phyloP scores from a whole-genome alignment of 2,797 vertebrate genomes.

The Ciconia nigra region DNA sequence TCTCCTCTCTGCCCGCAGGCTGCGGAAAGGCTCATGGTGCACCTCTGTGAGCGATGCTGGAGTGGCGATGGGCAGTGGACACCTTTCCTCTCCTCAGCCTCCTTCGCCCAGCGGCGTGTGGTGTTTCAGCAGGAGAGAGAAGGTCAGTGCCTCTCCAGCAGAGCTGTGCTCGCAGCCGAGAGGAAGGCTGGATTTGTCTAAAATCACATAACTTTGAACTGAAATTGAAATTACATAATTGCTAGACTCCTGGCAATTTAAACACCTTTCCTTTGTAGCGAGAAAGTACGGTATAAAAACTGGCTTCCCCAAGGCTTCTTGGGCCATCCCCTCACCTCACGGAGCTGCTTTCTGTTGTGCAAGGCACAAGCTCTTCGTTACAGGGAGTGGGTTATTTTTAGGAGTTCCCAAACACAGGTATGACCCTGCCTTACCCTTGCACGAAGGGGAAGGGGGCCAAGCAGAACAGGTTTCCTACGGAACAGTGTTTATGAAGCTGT shows the following conservation, averaged over 20 bases:
- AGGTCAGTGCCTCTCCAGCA: not conserved
- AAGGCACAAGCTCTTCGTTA: not conserved
- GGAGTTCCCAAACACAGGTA: not conserved
- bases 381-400: not conserved
- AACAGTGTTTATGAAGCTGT: not conserved
- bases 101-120: fast-evolving
- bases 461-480: not conserved
- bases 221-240: too few relatives aligned
- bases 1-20: not conserved
- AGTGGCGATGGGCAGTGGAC: too few relatives aligned
- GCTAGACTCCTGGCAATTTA: not conserved
- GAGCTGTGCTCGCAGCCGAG: not conserved
- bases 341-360: not conserved
- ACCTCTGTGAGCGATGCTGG: not conserved
- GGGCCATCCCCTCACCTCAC: not conserved
- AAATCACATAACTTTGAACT: not conserved
- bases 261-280: not conserved
- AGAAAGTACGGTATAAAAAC: not conserved
- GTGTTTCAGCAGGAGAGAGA: not conserved
- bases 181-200: not conserved
- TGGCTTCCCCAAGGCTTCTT: not conserved
- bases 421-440: not conserved
- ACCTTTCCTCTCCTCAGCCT: not conserved
- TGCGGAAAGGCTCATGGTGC: not conserved
- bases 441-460: not conserved